phyloP scores from a whole-genome alignment of 2,888 invertebrate genomes.

The Allophyes oxyacanthae region DNA sequence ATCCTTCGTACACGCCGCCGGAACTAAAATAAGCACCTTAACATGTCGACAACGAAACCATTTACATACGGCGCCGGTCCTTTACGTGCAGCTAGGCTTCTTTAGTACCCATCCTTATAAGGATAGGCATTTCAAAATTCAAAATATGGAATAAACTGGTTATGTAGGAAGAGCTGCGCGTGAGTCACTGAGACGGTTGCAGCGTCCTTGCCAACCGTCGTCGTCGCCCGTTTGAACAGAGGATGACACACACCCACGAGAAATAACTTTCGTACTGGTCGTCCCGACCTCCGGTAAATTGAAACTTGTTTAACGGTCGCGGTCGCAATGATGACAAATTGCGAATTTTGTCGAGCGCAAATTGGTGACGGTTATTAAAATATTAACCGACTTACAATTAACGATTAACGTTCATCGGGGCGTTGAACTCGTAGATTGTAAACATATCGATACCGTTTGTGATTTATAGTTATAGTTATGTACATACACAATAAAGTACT shows the following conservation, averaged over 20 bases:
- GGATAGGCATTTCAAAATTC: slow-evolving; percentile 56
- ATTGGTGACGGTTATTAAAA: slow-evolving; percentile 43
- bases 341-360: slow-evolving; percentile 34
- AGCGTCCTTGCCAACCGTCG: slow-evolving; percentile 68
- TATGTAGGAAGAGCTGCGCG: slow-evolving; percentile 52
- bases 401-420: slow-evolving; percentile 24
- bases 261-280: slow-evolving; percentile 62
- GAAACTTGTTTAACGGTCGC: slow-evolving; percentile 73
- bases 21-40: slow-evolving; percentile 52
- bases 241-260: slow-evolving; percentile 71
- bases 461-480: slow-evolving; percentile 23
- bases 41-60: slow-evolving; percentile 45
- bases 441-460: slow-evolving; percentile 19
- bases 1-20: slow-evolving; percentile 37
- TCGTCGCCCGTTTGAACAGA: slow-evolving; percentile 50
- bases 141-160: slow-evolving; percentile 58
- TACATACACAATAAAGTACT: slow-evolving; percentile 25
- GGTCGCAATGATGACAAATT: slow-evolving; percentile 60
- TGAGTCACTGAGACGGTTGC: slow-evolving; percentile 70
- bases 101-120: slow-evolving; percentile 50
- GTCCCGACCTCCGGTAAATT: slow-evolving; percentile 57
- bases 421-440: slow-evolving; percentile 47
- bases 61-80: slow-evolving; percentile 57
- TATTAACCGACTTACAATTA: slow-evolving; percentile 46
- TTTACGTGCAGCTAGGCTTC: slow-evolving; percentile 32